Evolutionary conservation across 2,113 vertebrate species (phyloP), one percentile per base, ranked within the genome.

Genomic region (Montifringilla adamsi): DNA sequence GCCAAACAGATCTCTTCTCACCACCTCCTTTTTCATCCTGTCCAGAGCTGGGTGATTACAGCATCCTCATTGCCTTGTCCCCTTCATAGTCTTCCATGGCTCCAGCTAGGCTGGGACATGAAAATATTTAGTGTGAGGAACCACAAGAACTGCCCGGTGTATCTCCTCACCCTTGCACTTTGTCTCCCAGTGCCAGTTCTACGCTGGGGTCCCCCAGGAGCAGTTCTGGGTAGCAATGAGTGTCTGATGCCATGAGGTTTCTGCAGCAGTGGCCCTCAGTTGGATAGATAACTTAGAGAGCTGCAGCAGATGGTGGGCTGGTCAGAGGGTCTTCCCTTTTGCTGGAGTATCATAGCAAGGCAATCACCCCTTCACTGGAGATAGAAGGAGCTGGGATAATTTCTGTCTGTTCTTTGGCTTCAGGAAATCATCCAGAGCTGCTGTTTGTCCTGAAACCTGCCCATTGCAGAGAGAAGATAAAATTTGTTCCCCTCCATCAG

Each of bases 401-500:
- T 86, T 93, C 35, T 82, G 0, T 44, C n/a, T 78, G 43, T 35
- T 41, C 19, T 92, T 94, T 49, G 20, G 39, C 41, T 78, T 94
- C 50, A 84, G 62, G 10, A 72, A 87, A 84, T 78, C 24, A n/a
- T 43, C n/a, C 52, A 60, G 84, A 75, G 41, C 52, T 72, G 60
- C 33, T 33, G 14, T 60, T 93, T 80, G 46, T 66, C 60, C 46
- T 63, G 52, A 89, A 82, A 72, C 31, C 31, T 88, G n/a, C 24
- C 15, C 59, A 44, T 21, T 14, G 7, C 35, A 49, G 24, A 30
- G 56, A 78, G 43, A 86, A 77, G 26, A 69, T 13, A 52, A 85
- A 76, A 7, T 4, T 4, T 0, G 0, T 39, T 81, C 41, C 35
- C 15, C 43, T 84, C 17, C 13, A 35, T 70, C n/a, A 33, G 39